Percentiles rank a stretch among this genome's conserved stretches.
These are phyloP conservation scores for Desoria tigrina DNA, from an alignment of 2,888 invertebrate genomes.

Conservation along the genomic window DNA sequence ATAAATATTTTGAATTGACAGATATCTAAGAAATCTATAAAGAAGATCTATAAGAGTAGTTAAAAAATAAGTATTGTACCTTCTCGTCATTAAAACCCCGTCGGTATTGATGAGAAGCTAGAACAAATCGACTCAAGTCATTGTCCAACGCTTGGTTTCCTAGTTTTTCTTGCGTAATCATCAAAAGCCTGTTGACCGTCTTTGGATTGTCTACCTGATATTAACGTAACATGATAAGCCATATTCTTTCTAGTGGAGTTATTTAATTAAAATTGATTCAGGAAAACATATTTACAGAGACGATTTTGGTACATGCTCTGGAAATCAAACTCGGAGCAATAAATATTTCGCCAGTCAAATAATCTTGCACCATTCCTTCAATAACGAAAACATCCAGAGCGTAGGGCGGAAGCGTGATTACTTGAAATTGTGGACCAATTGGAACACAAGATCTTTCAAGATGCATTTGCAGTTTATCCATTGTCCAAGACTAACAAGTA, in stretches of 20 bases:
- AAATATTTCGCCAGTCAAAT: conserved; percentile 61
- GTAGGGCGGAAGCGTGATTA: conserved; percentile 61
- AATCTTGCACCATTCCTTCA: conserved; percentile 63
- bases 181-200: conserved; percentile 38
- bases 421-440: conserved; percentile 61
- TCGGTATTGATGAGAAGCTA: conserved; percentile 1
- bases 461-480: conserved; percentile 62
- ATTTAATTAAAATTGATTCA: too few species aligned
- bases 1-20: background rate
- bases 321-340: conserved; percentile 65
- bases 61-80: background rate
- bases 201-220: conserved; percentile 22
- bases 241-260: conserved; percentile 2
- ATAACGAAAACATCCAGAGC: conserved; percentile 64
- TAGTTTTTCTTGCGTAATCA: conserved; percentile 39
- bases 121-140: conserved; percentile 23
- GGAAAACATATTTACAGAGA: conserved; percentile 3
- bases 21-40: background rate
- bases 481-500: conserved; percentile 59
- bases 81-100: background rate
- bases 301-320: conserved; percentile 53
- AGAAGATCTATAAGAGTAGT: background rate
- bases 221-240: background rate
- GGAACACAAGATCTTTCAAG: conserved; percentile 64
- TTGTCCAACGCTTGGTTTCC: conserved; percentile 16